Percentiles rank a stretch among this genome's conserved stretches.
These are phyloP conservation scores for Phylloscopus whistleri DNA, from an alignment of 2,113 vertebrate species.

Conservation along the genomic window DNA sequence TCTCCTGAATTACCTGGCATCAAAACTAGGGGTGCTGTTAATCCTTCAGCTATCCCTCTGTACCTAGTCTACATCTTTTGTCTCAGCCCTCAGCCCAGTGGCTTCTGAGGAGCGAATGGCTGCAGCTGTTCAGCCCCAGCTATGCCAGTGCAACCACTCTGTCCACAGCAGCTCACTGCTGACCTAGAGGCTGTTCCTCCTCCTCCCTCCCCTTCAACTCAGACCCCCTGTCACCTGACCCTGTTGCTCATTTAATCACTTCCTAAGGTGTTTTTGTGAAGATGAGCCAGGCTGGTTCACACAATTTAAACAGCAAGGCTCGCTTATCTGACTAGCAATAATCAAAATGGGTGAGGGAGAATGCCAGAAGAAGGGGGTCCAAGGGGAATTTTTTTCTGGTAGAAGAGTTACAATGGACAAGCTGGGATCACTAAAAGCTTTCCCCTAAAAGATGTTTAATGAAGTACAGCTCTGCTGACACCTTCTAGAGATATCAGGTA, in stretches of 20 bases:
- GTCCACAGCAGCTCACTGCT: neutral
- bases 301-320: neutral
- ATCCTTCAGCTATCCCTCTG: fast-evolving
- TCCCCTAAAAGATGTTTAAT: neutral
- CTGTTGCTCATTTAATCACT: neutral
- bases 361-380: neutral
- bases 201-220: neutral
- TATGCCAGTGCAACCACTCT: neutral
- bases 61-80: neutral
- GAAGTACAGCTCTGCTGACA: neutral
- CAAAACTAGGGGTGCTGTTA: neutral
- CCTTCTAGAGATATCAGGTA: neutral
- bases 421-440: neutral
- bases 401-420: neutral
- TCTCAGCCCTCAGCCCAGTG: neutral
- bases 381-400: neutral
- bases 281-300: neutral
- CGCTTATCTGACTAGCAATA: fast-evolving
- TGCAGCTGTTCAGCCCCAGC: neutral
- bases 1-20: neutral
- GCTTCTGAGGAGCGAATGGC: neutral
- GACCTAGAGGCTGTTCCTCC: neutral
- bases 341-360: neutral
- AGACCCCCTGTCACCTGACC: neutral
- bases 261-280: neutral